Evolutionary conservation across 2,113 vertebrate genomes (phyloP), one percentile per base, ranked within the genome.

Genomic region (Eira barbara): DNA sequence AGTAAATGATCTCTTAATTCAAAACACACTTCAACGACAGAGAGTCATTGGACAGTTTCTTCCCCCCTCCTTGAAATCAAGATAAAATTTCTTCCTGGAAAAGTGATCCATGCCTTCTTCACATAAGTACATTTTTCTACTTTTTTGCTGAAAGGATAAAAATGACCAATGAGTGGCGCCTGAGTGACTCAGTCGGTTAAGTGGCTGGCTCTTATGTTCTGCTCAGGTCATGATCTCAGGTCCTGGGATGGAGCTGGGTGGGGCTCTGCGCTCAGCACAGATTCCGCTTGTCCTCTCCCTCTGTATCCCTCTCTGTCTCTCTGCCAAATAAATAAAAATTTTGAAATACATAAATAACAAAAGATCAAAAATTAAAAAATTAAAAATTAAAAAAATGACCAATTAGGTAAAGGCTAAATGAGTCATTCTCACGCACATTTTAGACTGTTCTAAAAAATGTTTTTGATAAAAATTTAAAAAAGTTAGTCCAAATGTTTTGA

Each of bases 61-160:
- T 13, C 2, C 17, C 39, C 25, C 8, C 13, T 89, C 69, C 39
- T 84, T 92, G 69, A 83, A 95, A 61, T 45, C n/a, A 59, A 78
- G 49, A 92, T 88, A 83, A 95, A 94, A 57, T 45, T 67, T 91
- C 31, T 82, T 95, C 84, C 61, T 89, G 29, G 57, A 71, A 81
- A 69, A 84, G 42, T 89, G 13, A 79, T 76, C 49, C 55, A 12
- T 84, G 25, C 7, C 14, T 78, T 85, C 52, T 67, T 69, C 52
- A 93, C 39, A 2, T 67, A 65, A 89, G 69, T 78, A n/a, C 9
- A 69, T 83, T 65, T 20, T 59, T 85, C 49, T 61, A 71, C 39
- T 31, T 93, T 81, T 88, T 89, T 49, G 42, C 61, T 73, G 82
- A 71, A 95, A 95, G 34, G 82, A 57, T 52, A 80, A 61, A 86